phyloP scores from a whole-genome alignment of 2,797 vertebrate genomes.

The Salmo trutta region DNA sequence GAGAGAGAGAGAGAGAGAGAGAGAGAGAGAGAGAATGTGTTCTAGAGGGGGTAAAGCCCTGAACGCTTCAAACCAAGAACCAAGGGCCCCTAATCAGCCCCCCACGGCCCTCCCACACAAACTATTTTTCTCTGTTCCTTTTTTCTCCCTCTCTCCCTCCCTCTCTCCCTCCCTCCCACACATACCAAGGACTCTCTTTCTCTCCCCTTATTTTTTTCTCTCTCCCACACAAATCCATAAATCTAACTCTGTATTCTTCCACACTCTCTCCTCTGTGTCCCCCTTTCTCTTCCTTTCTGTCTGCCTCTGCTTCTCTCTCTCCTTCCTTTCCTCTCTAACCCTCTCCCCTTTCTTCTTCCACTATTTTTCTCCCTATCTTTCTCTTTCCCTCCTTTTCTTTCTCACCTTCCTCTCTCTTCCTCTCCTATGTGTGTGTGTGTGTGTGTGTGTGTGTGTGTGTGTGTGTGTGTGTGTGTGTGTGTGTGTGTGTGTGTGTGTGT shows the following conservation, averaged over 20 bases:
- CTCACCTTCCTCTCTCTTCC: conserved; percentile 24
- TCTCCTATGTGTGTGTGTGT: too few relatives aligned
- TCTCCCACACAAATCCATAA: too few relatives aligned
- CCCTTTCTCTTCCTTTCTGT: too few relatives aligned
- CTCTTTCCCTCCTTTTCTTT: conserved; percentile 45
- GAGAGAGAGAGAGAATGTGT: background rate
- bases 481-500: too few relatives aligned
- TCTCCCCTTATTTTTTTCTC: too few relatives aligned
- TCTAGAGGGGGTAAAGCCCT: conserved; percentile 43
- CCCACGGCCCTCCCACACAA: conserved; percentile 68
- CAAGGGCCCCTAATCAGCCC: conserved; percentile 68
- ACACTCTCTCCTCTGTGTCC: too few relatives aligned
- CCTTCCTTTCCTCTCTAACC: too few relatives aligned
- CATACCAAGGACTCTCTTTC: background rate
- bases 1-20: background rate
- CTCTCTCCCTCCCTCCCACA: background rate
- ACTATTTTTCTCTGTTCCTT: conserved; percentile 6
- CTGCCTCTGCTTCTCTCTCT: too few relatives aligned
- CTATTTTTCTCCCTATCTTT: conserved; percentile 12
- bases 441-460: too few relatives aligned
- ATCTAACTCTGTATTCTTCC: too few relatives aligned
- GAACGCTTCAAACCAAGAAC: conserved; percentile 62
- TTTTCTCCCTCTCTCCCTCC: background rate
- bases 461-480: too few relatives aligned
- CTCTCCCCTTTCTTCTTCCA: conserved; percentile 12